These are phyloP conservation scores for Pogonocichla stellata DNA, from an alignment of 2,113 vertebrate species.

Conservation along the genomic window DNA sequence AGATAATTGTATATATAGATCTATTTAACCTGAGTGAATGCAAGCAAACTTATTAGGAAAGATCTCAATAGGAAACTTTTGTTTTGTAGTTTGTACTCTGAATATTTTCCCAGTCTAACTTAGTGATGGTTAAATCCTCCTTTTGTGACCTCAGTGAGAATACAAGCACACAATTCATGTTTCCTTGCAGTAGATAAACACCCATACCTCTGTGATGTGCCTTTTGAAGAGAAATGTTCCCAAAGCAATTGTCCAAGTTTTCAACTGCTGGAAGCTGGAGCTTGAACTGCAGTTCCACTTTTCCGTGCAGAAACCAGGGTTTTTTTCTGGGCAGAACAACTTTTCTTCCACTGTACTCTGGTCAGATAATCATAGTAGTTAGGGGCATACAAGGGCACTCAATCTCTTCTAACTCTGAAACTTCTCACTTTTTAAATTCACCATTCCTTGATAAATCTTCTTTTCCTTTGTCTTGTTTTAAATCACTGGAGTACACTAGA, in stretches of 20 bases:
- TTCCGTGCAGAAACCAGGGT: accelerated
- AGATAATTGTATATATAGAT: background rate
- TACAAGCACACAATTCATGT: accelerated
- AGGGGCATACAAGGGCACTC: accelerated
- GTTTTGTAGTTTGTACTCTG: background rate
- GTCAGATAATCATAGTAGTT: background rate
- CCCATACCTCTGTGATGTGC: background rate
- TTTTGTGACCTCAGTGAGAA: background rate
- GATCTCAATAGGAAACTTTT: background rate
- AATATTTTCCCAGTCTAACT: background rate
- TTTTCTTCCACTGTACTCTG: background rate
- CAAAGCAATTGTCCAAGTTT: background rate
- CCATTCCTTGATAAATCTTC: background rate
- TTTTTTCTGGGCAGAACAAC: background rate
- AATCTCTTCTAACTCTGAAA: background rate
- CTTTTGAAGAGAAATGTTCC: background rate
- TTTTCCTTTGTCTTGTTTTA: background rate
- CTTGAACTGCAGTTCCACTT: background rate
- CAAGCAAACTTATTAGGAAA: background rate
- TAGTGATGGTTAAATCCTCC: background rate
- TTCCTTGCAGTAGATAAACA: background rate
- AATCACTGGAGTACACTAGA: background rate
- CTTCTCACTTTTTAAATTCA: background rate
- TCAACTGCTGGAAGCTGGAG: background rate
- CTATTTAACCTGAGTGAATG: background rate